A percentile compares a stretch with the other conserved stretches of the same genome.
phyloP scores from a whole-genome alignment of 2,888 invertebrate genomes.

The Anorthoa munda region DNA sequence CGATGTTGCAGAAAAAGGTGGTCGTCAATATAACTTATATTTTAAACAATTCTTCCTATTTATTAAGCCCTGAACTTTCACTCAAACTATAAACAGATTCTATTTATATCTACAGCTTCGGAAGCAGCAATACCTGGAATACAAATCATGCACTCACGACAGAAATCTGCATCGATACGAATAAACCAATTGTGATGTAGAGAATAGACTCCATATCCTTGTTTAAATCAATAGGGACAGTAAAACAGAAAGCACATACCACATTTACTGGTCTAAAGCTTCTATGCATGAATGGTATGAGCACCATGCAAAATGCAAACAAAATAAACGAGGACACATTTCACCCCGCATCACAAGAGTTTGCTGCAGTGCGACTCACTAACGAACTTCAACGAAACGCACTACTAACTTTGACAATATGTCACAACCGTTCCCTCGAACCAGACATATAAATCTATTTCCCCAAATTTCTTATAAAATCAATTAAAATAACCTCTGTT shows the following conservation, averaged over 20 bases:
- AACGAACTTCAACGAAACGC: slow-evolving; percentile 53
- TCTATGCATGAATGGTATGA: slow-evolving; percentile 34
- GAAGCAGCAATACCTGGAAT: slow-evolving; percentile 22
- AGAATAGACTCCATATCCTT: slow-evolving; percentile 29
- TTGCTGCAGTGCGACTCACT: slow-evolving; percentile 72
- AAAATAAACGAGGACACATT: slow-evolving; percentile 56
- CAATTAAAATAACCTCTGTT: slow-evolving; percentile 52
- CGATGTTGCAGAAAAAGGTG: not conserved
- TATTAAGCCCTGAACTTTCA: slow-evolving; percentile 36
- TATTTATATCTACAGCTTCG: slow-evolving; percentile 40
- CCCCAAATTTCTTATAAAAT: slow-evolving; percentile 52
- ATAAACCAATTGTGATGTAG: slow-evolving; percentile 32
- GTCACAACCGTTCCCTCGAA: slow-evolving; percentile 48
- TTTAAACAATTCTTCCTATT: slow-evolving; percentile 5
- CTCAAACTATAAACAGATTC: slow-evolving; percentile 25
- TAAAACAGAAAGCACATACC: slow-evolving; percentile 13
- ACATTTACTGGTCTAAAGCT: slow-evolving; percentile 26
- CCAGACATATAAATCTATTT: slow-evolving; percentile 39
- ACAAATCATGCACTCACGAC: slow-evolving; percentile 30
- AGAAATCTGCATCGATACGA: slow-evolving; percentile 40
- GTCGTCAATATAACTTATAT: not conserved
- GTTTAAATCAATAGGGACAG: slow-evolving; percentile 22
- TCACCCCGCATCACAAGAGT: slow-evolving; percentile 65
- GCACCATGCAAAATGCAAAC: slow-evolving; percentile 45
- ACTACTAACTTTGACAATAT: slow-evolving; percentile 46